These are phyloP conservation scores for Athalia rosae DNA, from an alignment of 2,888 invertebrate species.

Conservation along the genomic window DNA sequence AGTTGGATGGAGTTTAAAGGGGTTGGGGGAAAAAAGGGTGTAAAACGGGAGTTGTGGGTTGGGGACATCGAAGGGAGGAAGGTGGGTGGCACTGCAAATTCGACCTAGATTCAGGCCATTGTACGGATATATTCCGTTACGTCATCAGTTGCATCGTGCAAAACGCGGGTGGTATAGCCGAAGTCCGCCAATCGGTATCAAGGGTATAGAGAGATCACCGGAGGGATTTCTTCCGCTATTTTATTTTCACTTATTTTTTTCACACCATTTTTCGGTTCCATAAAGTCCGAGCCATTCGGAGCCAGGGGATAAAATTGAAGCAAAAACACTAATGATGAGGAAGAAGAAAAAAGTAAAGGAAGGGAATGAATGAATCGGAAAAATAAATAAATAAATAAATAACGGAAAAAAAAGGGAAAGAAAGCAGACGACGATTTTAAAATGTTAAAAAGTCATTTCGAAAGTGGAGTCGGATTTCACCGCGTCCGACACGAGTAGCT, in stretches of 20 bases:
- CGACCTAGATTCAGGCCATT: slow-evolving; percentile 70
- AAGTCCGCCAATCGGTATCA: slow-evolving; percentile 15
- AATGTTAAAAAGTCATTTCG: slow-evolving; percentile 31
- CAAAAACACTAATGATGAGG: neutral
- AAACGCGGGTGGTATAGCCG: neutral
- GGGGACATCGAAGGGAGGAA: slow-evolving; percentile 51
- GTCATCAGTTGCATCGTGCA: slow-evolving; percentile 22
- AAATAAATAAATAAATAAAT: neutral
- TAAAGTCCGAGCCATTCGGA: neutral
- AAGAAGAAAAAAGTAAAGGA: neutral
- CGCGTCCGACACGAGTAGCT: slow-evolving; percentile 5
- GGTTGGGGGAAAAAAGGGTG: slow-evolving; percentile 9
- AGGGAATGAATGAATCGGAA: neutral
- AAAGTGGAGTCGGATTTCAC: slow-evolving; percentile 6
- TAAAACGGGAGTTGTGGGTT: slow-evolving; percentile 55
- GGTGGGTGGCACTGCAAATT: slow-evolving; percentile 64
- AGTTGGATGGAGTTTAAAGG: neutral
- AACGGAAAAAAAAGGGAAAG: neutral
- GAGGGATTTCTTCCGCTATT: neutral
- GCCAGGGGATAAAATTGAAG: neutral
- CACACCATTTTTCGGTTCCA: neutral
- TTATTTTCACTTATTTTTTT: neutral
- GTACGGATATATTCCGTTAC: slow-evolving; percentile 54
- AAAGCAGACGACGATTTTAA: neutral
- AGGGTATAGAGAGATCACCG: neutral